Conservation (phyloP, 2,888 invertebrate species). For the Epinotia nisella region DNA sequence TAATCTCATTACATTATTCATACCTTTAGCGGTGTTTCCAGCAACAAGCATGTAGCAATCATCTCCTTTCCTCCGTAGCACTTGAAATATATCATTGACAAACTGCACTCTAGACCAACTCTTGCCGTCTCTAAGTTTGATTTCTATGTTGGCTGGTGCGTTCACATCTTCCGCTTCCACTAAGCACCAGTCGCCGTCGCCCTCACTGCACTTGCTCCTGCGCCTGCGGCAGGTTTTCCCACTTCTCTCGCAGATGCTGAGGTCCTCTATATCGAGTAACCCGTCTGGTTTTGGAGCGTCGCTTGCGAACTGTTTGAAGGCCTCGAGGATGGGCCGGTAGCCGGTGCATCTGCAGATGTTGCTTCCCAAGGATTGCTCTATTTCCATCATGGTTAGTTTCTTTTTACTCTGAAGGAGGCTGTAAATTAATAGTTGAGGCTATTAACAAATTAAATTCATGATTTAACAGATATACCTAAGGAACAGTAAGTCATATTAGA, state of each 20-base stretch:
- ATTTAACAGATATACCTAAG: background rate
- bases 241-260: slow-evolving; percentile 59
- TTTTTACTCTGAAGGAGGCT: slow-evolving; percentile 54
- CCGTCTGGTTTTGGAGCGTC: slow-evolving; percentile 68
- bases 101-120: slow-evolving; percentile 83
- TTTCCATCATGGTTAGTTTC: slow-evolving; percentile 85
- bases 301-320: slow-evolving; percentile 85
- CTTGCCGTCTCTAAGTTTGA: slow-evolving; percentile 64
- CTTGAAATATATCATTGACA: slow-evolving; percentile 79
- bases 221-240: slow-evolving; percentile 52
- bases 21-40: slow-evolving; percentile 90
- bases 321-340: slow-evolving; percentile 86
- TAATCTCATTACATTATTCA: no score
- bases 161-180: slow-evolving; percentile 56
- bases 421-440: background rate
- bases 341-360: slow-evolving; percentile 91
- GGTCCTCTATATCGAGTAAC: slow-evolving; percentile 66
- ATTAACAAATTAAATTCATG: background rate
- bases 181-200: slow-evolving; percentile 61
- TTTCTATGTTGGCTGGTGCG: slow-evolving; percentile 53
- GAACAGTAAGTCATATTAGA: background rate
- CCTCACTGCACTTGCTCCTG: slow-evolving; percentile 50
- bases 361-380: slow-evolving; percentile 89
- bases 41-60: slow-evolving; percentile 86
- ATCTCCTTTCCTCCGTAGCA: slow-evolving; percentile 67